These are phyloP conservation scores for Cerastis rubricosa DNA, from an alignment of 2,888 invertebrate species.

Conservation along the genomic window DNA sequence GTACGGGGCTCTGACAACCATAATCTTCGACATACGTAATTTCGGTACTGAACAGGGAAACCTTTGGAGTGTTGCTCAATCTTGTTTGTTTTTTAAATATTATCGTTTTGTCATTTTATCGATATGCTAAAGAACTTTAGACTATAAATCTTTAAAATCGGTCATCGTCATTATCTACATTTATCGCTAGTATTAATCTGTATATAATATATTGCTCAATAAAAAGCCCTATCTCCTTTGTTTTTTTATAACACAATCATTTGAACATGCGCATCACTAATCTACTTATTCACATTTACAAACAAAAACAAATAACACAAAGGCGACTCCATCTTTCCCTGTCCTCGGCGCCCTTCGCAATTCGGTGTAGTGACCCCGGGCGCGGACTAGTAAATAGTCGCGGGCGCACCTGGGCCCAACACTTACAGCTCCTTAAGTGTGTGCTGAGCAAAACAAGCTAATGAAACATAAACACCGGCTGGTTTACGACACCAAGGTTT, in stretches of 20 bases:
- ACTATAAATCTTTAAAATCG: background rate
- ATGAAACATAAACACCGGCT: constrained; percentile 69
- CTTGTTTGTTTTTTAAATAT: constrained; percentile 3
- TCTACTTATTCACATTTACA: background rate
- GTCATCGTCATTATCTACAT: background rate
- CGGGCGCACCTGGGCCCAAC: constrained; percentile 83
- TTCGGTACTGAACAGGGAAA: constrained; percentile 80
- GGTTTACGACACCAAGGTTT: constrained; percentile 46
- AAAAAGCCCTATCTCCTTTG: background rate
- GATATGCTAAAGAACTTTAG: background rate
- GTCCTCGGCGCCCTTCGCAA: constrained; percentile 80
- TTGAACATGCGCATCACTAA: too few relatives aligned
- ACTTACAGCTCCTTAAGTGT: constrained; percentile 69
- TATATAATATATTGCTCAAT: background rate
- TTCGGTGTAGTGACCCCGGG: constrained; percentile 84
- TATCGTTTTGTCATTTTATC: background rate
- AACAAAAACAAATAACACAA: background rate
- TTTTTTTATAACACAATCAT: background rate
- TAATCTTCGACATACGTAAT: constrained; percentile 89
- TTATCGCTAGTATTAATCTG: background rate
- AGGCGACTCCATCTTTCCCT: constrained; percentile 68
- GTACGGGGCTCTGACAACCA: constrained; percentile 80
- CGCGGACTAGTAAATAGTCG: constrained; percentile 77
- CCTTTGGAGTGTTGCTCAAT: constrained; percentile 67
- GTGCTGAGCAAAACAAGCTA: constrained; percentile 66